Evolutionary conservation across 2,888 invertebrate genomes (phyloP), one percentile per base, ranked within the genome.

Genomic region (Eristalis arbustorum): DNA sequence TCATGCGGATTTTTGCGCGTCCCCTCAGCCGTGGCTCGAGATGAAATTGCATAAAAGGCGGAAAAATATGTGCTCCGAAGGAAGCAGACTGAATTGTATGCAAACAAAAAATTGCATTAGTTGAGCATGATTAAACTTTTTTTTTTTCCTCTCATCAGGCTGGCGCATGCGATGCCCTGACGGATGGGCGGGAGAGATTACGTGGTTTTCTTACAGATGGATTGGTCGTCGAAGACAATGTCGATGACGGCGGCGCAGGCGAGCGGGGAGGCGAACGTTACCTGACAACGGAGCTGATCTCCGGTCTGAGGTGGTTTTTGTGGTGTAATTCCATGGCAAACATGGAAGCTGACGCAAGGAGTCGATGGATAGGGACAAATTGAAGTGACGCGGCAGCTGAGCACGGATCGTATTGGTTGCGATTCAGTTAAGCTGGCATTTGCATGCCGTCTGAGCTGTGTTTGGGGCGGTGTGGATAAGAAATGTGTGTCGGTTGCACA

Each of bases 61-160:
- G 71, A 87, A 87, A 80, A 79, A 83, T 87, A 75, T 79, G 78
- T 78, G 67, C 78, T 67, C 83, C 63, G 71, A 75, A 72, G 74
- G 74, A 49, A 49, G 49, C 49, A 78, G 72, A 87, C 71, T 78
- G 66, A 75, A 83, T 75, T 81, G 57, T 79, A 67, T 78, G 87
- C 87, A 87, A 87, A 87, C 87, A 87, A 87, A 87, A 83, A 87
- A 87, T 87, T 87, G 87, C 87, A 87, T 87, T 87, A 87, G 82
- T 78, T 61, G 83, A 79, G 87, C 87, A 79, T 87, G 87, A 87
- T 82, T 82, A 87, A 69, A 62, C 69, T 68, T 74, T 74, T 78
- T 74, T n/a, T 74, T 74, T 75, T 61, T 49, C 56, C 37, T 28
- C 42, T 42, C 62, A 72, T 40, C 56, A 68, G 31, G n/a, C 57